Base-by-base conservation (phyloP, 2,113 vertebrate species). In the Bambusicola thoracicus region DNA sequence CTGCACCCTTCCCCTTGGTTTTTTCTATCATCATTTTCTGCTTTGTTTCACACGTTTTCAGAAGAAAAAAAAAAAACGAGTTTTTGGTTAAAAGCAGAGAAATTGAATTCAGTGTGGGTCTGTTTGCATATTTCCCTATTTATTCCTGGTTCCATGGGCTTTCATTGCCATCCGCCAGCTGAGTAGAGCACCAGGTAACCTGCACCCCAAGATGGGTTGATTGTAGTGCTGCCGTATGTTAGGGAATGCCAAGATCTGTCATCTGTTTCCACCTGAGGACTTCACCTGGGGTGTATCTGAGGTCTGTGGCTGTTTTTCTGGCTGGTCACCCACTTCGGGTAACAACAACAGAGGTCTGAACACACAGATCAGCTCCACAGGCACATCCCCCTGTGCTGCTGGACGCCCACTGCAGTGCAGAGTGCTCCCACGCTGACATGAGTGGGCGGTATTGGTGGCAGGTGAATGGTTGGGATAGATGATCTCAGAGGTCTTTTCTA, bases 1-100 rank as follows among this genome's bases (percentile, higher is more conserved):
- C 78, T 36, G 30, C n/a, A 48, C 44, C 46, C 67, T 34, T 48
- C 18, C 30, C 36, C 17, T 11, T 59, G 38, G 5, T 22, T 53
- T 48, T 74, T 56, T n/a, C 59, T 78, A 73, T 94, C 70, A 78
- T 82, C 86, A 94, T 91, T 93, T 94, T 96, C 89, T 89, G 91
- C 94, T 91, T 97, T 96, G 75, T 93, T 93, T 94, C 93, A 88
- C 86, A 92, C 44, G 40, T 65, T 61, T 49, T 56, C 69, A 72
- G 67, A 66, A 94, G 92, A 20, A 46, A 9, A 46, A 46, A 46
- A 46, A 10, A 46, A 46, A 83, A 91, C 85, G 48, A 62, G 29
- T 70, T 53, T 53, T 59, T 78, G 91, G 81, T 75, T 72, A 63
- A 86, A 92, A 90, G 46, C 92, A 69, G 66, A 91, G 91, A 88